Evolutionary conservation across 2,113 vertebrate genomes (phyloP).

Genomic region (Heterotilapia buettikoferi): DNA sequence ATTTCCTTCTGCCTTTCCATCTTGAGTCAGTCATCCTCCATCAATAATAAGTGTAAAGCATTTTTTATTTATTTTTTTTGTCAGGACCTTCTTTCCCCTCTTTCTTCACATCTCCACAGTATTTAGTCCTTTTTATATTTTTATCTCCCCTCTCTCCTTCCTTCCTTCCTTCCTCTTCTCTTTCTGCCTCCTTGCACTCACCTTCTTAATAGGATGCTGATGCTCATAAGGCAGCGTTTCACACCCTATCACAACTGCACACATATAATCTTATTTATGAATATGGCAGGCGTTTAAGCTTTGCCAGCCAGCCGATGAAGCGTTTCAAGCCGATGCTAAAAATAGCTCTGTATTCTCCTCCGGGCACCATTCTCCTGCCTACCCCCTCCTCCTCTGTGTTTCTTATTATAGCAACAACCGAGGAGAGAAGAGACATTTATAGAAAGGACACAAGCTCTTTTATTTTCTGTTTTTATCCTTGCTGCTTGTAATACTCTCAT

Average conservation of each 20-base stretch:
- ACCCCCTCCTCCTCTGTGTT: conserved; percentile 25
- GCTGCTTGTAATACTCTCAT: background rate
- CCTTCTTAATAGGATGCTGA: background rate
- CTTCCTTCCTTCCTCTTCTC: background rate
- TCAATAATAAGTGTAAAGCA: background rate
- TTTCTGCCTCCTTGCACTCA: background rate
- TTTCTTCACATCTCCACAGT: background rate
- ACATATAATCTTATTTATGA: conserved; percentile 30
- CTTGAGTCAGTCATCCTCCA: background rate
- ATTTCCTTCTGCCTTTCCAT: conserved; percentile 36
- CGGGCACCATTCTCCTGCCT: conserved; percentile 26
- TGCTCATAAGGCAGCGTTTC: background rate
- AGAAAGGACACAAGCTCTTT: conserved; percentile 39
- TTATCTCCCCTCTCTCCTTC: background rate
- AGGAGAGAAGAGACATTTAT: conserved; percentile 48
- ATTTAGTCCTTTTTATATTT: background rate
- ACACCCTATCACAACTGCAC: background rate
- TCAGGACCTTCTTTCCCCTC: background rate
- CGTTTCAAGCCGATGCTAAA: conserved; percentile 48
- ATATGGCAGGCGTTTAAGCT: conserved; percentile 32
- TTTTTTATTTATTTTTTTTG: background rate
- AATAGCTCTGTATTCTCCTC: conserved; percentile 53
- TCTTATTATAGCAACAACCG: conserved; percentile 64
- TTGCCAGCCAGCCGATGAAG: conserved; percentile 34
- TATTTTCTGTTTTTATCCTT: conserved; percentile 20